These are phyloP conservation scores for Eospalax fontanierii DNA, from an alignment of 2,797 vertebrate genomes.

Conservation along the genomic window DNA sequence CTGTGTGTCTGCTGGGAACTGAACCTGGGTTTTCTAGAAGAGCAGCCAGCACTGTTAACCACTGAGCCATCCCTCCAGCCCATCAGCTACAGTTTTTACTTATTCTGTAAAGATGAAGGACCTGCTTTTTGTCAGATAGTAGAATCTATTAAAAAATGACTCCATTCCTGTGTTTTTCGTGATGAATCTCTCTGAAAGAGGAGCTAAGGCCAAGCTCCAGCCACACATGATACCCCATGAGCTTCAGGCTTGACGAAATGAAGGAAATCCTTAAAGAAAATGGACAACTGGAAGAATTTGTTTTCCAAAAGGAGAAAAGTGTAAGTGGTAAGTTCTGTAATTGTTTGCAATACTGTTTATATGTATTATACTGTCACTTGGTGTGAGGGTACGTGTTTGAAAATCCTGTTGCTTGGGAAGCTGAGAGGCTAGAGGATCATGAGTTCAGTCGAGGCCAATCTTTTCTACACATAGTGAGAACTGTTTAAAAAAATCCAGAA, in stretches of 20 bases:
- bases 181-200: not conserved
- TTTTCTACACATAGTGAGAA: not conserved
- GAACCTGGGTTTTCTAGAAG: too few relatives aligned
- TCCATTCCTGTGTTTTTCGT: not conserved
- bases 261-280: not conserved
- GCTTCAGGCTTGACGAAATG: not conserved
- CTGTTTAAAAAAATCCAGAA: not conserved
- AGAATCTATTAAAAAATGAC: not conserved
- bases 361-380: not conserved
- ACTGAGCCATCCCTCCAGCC: too few relatives aligned
- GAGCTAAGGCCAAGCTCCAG: not conserved
- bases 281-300: not conserved
- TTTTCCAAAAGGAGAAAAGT: constrained; percentile 2
- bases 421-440: not conserved
- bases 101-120: constrained; percentile 29
- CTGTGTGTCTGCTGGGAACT: too few relatives aligned
- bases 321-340: not conserved
- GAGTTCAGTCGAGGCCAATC: not conserved
- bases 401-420: not conserved
- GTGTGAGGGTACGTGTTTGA: not conserved
- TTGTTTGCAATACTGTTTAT: not conserved
- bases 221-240: not conserved
- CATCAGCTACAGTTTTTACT: constrained; percentile 47
- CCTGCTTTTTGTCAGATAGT: not conserved
- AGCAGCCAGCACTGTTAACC: too few relatives aligned